Evolutionary conservation across 2,113 vertebrate genomes (phyloP), one percentile per base, ranked within the genome.

Genomic region (Dromas ardeola): DNA sequence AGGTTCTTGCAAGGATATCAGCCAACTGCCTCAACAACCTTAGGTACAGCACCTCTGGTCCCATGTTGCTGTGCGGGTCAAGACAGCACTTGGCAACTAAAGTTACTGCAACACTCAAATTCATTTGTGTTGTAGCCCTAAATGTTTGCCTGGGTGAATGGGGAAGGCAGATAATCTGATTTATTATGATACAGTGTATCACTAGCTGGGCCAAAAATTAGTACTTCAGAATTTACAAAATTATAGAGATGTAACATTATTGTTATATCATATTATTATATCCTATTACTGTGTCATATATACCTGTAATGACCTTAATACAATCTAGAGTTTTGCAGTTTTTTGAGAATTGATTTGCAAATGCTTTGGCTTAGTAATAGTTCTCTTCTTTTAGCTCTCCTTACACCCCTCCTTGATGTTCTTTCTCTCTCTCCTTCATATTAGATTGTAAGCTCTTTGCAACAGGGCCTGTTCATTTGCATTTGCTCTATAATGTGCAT

Each of bases 401-500:
- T 77, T 62, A 29, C 0, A 0, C 29, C n/a, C 47, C 27, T 6
- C 0, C 9, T 76, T 79, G 23, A 30, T 47, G 18, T 22, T 89
- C 26, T 83, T 87, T 66, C 40, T 70, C 43, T 71, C 34, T 66
- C n/a, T 72, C 19, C 34, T 53, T 88, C 58, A 23, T 78, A 81
- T 85, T 78, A 84, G n/a, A 94, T 61, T 90, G 84, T 56, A 90
- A 91, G 30, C 38, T 85, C 81, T 93, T 95, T 95, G 66, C 62
- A 91, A 76, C 25, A 58, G 66, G 52, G 36, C 22, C 67, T 93
- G 81, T 82, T 91, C 67, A 95, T 96, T 97, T 95, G 92, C 93
- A 95, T 96, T 96, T 94, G 81, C 42, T 90, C 87, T 93, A 70
- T 96, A 90, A 94, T 72, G 87, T 87, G 87, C 81, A 82, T 88